A percentile compares a stretch with the other conserved stretches of the same genome.
Evolutionary conservation across 2,888 invertebrate species (phyloP).

Genomic region (Pseudococcus longispinus): DNA sequence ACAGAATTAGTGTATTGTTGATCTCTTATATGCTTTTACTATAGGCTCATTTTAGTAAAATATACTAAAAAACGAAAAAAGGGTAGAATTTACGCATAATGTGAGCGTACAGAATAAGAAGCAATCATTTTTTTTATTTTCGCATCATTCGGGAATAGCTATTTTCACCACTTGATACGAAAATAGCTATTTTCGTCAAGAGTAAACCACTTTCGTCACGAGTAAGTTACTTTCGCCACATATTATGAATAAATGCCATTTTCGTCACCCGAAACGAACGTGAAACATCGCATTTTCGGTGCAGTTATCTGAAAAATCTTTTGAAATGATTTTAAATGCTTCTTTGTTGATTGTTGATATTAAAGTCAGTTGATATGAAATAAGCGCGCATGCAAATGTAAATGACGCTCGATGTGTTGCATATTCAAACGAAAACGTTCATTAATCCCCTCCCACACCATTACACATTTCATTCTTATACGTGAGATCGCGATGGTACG

Average conservation of each 20-base stretch:
- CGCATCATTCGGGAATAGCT: not conserved
- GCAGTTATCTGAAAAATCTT: too few relatives aligned
- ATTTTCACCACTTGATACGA: too few relatives aligned
- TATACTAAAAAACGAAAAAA: not conserved
- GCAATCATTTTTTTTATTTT: not conserved
- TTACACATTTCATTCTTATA: too few relatives aligned
- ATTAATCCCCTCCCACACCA: not conserved
- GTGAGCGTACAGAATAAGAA: not conserved
- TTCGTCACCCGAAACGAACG: too few relatives aligned
- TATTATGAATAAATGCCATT: too few relatives aligned
- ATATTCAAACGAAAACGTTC: not conserved
- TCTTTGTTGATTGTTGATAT: not conserved
- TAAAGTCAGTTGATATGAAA: too few relatives aligned
- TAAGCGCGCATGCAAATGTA: not conserved
- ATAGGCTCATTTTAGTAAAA: not conserved
- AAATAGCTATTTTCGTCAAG: too few relatives aligned
- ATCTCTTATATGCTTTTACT: not conserved
- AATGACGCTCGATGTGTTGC: not conserved
- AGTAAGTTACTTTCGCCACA: too few relatives aligned
- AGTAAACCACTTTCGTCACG: too few relatives aligned
- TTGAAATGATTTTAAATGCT: not conserved
- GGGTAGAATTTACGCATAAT: not conserved
- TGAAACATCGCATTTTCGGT: too few relatives aligned
- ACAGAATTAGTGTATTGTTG: not conserved
- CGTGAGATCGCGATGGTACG: too few relatives aligned